Base-by-base conservation (phyloP, 2,113 vertebrate genomes). In the Dissostichus mawsoni region DNA sequence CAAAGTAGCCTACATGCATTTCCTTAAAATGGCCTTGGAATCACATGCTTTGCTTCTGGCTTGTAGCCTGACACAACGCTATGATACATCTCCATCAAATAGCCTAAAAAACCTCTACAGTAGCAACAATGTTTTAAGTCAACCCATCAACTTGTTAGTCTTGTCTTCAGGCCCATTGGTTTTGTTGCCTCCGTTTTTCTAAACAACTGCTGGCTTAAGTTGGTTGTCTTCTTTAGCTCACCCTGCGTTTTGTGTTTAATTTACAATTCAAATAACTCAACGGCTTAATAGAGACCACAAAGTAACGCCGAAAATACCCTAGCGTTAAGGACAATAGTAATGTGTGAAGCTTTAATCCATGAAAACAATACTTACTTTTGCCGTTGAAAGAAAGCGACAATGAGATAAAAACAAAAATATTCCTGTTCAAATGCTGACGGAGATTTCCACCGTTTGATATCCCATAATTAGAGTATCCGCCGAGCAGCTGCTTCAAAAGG, bases 311-410 rank as follows among this genome's bases (percentile, higher is more conserved):
- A 56, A 12, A 69, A 16, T 8, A 16, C 5, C 18, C 17, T 20
- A 3, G 7, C 36, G 36, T 20, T 61, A 14, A 4, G 2, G 33
- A 7, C 0, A 11, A 9, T 9, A 18, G 0, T 2, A 33, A 0
- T 48, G 53, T 23, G 2, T 8, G 1, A 45, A 25, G 23, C n/a
- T 53, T 8, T 7, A 29, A 10, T 18, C 1, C 13, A 61, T 0
- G 6, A 63, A 14, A 1, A 41, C 57, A n/a, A 13, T 16, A 91
- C 89, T 90, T 70, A 93, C 92, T 41, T 78, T 85, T 63, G 8
- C 53, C 1, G 11, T n/a, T 36, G 53, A 56, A 62, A 61, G 1
- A 55, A 18, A 13, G 13, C 11, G 12, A 64, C 25, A 12, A 18
- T 44, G 2, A 25, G 52, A 36, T 69, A 5, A 44, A 51, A 82